Evolutionary conservation across 2,888 invertebrate species (phyloP).

Genomic region (Polia nebulosa): DNA sequence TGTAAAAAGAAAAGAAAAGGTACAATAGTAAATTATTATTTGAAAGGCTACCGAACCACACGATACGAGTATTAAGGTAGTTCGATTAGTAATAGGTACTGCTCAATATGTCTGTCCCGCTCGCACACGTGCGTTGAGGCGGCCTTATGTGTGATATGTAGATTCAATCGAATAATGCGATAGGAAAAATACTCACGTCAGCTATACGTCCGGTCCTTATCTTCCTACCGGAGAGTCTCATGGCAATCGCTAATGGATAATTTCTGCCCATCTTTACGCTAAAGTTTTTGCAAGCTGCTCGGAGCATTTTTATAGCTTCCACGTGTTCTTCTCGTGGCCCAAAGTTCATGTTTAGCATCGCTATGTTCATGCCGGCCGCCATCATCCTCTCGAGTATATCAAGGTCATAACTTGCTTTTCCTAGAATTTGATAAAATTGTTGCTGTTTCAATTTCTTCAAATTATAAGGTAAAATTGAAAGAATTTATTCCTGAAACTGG

Average conservation of each 20-base stretch:
- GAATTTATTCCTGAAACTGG: too few species aligned
- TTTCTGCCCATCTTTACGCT: constrained; percentile 91
- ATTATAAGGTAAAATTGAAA: too few species aligned
- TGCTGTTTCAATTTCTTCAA: too few species aligned
- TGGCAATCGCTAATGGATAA: constrained; percentile 95
- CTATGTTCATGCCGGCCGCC: constrained; percentile 89
- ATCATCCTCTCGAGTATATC: constrained; percentile 88
- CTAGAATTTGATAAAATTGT: constrained; percentile 60
- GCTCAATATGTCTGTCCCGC: too few species aligned
- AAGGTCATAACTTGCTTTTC: constrained; percentile 78
- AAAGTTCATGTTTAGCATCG: constrained; percentile 84
- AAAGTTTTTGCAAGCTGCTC: constrained; percentile 89
- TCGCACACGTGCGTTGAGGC: too few species aligned
- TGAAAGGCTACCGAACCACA: too few species aligned
- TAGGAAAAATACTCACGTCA: constrained; percentile 89
- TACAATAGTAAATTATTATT: too few species aligned
- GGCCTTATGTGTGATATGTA: too few species aligned
- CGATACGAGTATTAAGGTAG: too few species aligned
- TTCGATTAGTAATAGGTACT: too few species aligned
- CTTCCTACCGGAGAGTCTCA: constrained; percentile 96
- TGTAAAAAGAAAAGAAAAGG: too few species aligned
- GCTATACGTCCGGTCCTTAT: constrained; percentile 96
- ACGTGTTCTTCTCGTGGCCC: constrained; percentile 83
- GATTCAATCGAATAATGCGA: too few species aligned
- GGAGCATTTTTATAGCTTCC: constrained; percentile 84